These are phyloP conservation scores for Leptinotarsa tumamoca DNA, from an alignment of 2,888 invertebrate genomes.

Conservation along the genomic window DNA sequence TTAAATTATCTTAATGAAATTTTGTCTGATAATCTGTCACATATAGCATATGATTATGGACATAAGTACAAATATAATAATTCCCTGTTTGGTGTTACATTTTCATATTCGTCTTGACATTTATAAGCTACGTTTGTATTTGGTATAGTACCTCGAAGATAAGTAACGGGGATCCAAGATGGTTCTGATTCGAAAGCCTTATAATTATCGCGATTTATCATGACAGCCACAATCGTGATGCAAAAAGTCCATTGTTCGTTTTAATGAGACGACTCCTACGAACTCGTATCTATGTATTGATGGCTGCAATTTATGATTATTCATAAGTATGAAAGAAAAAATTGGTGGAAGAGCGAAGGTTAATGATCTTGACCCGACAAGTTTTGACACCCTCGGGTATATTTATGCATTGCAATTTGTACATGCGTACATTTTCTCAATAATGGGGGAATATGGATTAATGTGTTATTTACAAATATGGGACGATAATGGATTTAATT, in stretches of 20 bases:
- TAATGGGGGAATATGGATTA: conserved; percentile 42
- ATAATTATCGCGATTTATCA: conserved; percentile 47
- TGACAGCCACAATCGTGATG: conserved; percentile 43
- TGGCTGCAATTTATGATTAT: conserved; percentile 55
- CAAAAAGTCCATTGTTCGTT: conserved; percentile 50
- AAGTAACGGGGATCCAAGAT: conserved; percentile 13
- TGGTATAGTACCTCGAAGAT: conserved; percentile 15
- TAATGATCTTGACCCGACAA: conserved; percentile 57
- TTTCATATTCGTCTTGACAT: conserved; percentile 19
- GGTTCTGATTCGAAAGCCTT: conserved; percentile 26
- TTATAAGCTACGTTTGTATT: conserved; percentile 16
- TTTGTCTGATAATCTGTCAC: conserved; percentile 7
- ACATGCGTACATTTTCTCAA: conserved; percentile 28
- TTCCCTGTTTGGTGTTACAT: background rate
- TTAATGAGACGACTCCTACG: conserved; percentile 52
- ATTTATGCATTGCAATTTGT: conserved; percentile 51
- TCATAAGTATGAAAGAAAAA: conserved; percentile 49
- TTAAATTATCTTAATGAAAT: background rate
- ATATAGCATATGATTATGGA: conserved; percentile 6
- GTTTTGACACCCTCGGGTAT: conserved; percentile 54
- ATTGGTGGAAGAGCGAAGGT: conserved; percentile 53
- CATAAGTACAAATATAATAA: conserved; percentile 18
- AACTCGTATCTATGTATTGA: conserved; percentile 45
- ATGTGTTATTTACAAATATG: conserved; percentile 47
- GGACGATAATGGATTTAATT: conserved; percentile 30